A percentile compares a stretch with the other conserved stretches of the same genome.
Conservation (phyloP, 2,888 invertebrate species). For the Melipona bicolor region DNA sequence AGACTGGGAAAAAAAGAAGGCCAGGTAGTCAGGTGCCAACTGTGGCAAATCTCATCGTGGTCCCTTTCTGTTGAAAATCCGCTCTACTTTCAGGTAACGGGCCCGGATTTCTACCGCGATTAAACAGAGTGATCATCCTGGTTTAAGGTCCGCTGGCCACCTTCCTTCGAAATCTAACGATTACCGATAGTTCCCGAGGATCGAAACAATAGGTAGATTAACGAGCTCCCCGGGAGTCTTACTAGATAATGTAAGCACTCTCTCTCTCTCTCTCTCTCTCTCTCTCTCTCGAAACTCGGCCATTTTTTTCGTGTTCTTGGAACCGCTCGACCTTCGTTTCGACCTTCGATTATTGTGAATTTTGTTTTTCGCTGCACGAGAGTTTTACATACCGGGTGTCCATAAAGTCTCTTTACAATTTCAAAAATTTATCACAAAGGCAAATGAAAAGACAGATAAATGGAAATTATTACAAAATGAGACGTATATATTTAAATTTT, state of each 20-base stretch:
- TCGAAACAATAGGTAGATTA: slow-evolving; percentile 46
- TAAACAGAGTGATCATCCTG: slow-evolving; percentile 62
- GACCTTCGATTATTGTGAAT: no score
- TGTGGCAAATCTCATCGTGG: slow-evolving; percentile 45
- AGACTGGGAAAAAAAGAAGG: background rate
- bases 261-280: no score
- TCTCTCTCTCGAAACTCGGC: background rate
- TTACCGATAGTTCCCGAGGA: slow-evolving; percentile 42
- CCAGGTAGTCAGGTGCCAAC: slow-evolving; percentile 59
- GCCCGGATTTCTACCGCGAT: slow-evolving; percentile 62
- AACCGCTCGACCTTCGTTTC: no score
- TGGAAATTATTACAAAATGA: no score
- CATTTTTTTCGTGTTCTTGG: no score
- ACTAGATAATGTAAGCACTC: no score
- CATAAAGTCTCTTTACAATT: no score
- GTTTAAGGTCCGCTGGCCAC: background rate
- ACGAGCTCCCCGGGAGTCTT: background rate
- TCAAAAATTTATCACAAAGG: no score
- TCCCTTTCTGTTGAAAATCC: slow-evolving; percentile 63
- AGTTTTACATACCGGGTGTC: no score
- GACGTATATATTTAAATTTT: no score
- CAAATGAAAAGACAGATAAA: no score
- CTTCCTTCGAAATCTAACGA: slow-evolving; percentile 31
- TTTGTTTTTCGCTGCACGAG: no score
- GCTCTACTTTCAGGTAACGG: slow-evolving; percentile 75